These are phyloP conservation scores for Drosophila greeni DNA, from an alignment of 2,888 invertebrate genomes.

Conservation along the genomic window DNA sequence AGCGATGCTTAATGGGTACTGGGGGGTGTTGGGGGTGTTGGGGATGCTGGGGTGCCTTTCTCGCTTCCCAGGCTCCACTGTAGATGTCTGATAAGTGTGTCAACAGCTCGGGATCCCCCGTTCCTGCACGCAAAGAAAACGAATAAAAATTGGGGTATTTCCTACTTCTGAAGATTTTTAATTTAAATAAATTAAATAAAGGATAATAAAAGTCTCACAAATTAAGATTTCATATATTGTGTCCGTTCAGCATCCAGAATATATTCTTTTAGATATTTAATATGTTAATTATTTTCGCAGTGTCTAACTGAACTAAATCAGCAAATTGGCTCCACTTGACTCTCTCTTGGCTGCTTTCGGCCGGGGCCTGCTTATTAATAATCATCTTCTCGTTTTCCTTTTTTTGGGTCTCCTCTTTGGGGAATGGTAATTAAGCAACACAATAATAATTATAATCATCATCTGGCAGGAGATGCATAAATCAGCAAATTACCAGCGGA, in stretches of 20 bases:
- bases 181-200: background rate
- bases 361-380: slow-evolving; percentile 54
- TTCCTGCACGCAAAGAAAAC: background rate
- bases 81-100: slow-evolving; percentile 68
- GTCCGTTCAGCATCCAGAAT: too few species aligned
- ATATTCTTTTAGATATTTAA: too few species aligned
- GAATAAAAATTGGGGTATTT: background rate
- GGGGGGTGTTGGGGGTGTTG: background rate
- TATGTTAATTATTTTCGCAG: background rate
- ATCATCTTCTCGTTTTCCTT: slow-evolving; percentile 39
- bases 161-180: background rate
- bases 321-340: slow-evolving; percentile 69
- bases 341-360: slow-evolving; percentile 22
- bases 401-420: slow-evolving; percentile 46
- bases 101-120: slow-evolving; percentile 61
- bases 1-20: slow-evolving; percentile 50
- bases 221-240: too few species aligned
- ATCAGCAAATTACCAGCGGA: slow-evolving; percentile 63
- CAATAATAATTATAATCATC: slow-evolving; percentile 65
- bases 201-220: too few species aligned
- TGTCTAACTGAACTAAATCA: slow-evolving; percentile 58
- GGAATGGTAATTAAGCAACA: slow-evolving; percentile 67
- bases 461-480: slow-evolving; percentile 57
- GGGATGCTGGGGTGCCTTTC: slow-evolving; percentile 1
- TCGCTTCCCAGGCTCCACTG: slow-evolving; percentile 10